A percentile compares a stretch with the other conserved stretches of the same genome.
Evolutionary conservation across 1,140 invertebrate species (phyloP).

Genomic region (Drosophila bocki): DNA sequence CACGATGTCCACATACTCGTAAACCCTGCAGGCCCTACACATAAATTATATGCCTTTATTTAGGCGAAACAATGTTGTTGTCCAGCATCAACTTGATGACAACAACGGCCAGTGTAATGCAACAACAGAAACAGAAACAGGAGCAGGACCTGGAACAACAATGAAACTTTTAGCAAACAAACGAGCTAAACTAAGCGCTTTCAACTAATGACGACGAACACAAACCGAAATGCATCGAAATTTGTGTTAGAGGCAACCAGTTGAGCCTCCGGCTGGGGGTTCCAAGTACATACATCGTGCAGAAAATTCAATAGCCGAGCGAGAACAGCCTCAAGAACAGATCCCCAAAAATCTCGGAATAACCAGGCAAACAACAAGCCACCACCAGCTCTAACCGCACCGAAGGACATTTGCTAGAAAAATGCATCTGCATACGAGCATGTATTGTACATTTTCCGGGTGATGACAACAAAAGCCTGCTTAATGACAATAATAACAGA

Average conservation of each 20-base stretch:
- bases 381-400: not conserved
- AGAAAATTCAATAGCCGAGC: slow-evolving; percentile 38
- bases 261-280: not conserved
- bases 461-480: slow-evolving; percentile 44
- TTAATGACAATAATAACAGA: slow-evolving; percentile 66
- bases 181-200: slow-evolving; percentile 43
- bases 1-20: slow-evolving; percentile 16
- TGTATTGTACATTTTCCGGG: slow-evolving; percentile 6
- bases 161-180: slow-evolving; percentile 46
- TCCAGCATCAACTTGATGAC: slow-evolving; percentile 41
- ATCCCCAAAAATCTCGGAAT: slow-evolving; percentile 6
- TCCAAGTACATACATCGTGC: not conserved
- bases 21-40: slow-evolving; percentile 21
- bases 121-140: slow-evolving; percentile 2
- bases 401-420: slow-evolving; percentile 20
- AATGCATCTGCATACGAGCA: slow-evolving; percentile 6
- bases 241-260: slow-evolving; percentile 29
- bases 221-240: slow-evolving; percentile 33
- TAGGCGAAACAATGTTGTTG: slow-evolving; percentile 53
- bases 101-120: slow-evolving; percentile 24
- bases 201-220: slow-evolving; percentile 50
- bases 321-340: slow-evolving; percentile 25
- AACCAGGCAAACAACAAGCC: slow-evolving; percentile 12
- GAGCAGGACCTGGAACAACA: slow-evolving; percentile 4
- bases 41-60: slow-evolving; percentile 58